A percentile compares a stretch with the other conserved stretches of the same genome.
phyloP scores from a whole-genome alignment of 2,888 invertebrate species.

The Panzeria rudis region DNA sequence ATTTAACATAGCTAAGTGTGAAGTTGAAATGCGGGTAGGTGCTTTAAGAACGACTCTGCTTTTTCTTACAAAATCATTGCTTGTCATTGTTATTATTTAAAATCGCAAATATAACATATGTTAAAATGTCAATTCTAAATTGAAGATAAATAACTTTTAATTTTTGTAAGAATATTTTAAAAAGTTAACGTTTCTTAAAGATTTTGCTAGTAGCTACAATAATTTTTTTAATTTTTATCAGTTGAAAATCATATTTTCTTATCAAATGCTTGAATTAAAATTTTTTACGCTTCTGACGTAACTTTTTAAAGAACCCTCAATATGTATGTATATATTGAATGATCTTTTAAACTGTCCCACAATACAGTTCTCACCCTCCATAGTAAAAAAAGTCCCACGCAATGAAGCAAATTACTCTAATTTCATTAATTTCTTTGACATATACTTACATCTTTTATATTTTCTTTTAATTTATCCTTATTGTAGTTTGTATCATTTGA shows the following conservation, averaged over 20 bases:
- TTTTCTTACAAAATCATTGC: too few relatives aligned
- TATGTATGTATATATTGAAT: conserved; percentile 3
- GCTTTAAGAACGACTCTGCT: too few relatives aligned
- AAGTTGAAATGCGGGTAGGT: too few relatives aligned
- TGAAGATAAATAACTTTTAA: neutral
- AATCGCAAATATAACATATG: too few relatives aligned
- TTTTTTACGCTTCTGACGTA: conserved; percentile 18
- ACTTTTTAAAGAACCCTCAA: conserved; percentile 1
- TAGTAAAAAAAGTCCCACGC: neutral
- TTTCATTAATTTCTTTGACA: neutral
- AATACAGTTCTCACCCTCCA: too few relatives aligned
- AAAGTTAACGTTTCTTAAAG: neutral
- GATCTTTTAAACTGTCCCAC: conserved; percentile 25
- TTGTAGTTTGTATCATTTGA: conserved; percentile 64
- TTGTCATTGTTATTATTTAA: too few relatives aligned
- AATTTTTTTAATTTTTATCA: conserved; percentile 2
- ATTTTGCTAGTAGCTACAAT: neutral
- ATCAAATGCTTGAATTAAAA: conserved; percentile 11
- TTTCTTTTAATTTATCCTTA: conserved; percentile 65
- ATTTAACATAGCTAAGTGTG: too few relatives aligned
- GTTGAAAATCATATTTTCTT: conserved; percentile 1
- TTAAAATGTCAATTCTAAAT: too few relatives aligned
- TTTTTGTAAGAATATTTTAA: neutral
- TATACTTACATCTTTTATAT: conserved; percentile 68
- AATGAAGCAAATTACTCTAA: neutral